A percentile compares a stretch with the other conserved stretches of the same genome.
These are phyloP conservation scores for Cotesia typhae DNA, from an alignment of 1,140 invertebrate genomes.

Conservation along the genomic window DNA sequence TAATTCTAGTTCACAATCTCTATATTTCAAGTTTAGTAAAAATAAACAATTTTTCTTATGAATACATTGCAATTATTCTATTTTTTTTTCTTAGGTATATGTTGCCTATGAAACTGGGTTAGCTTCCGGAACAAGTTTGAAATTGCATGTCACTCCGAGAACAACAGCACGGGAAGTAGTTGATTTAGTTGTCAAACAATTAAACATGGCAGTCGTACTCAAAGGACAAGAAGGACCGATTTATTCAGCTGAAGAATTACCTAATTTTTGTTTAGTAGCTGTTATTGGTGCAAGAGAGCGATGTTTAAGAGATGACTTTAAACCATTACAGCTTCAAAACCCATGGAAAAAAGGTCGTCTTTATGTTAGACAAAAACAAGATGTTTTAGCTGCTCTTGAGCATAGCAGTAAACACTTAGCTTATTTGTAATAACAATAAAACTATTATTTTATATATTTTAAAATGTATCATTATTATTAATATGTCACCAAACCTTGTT, in stretches of 20 bases:
- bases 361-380: slow-evolving; percentile 89
- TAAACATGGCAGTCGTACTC: slow-evolving; percentile 90
- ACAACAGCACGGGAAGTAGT: slow-evolving; percentile 94
- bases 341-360: slow-evolving; percentile 93
- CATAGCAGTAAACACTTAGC: slow-evolving; percentile 80
- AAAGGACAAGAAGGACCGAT: slow-evolving; percentile 87
- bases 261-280: slow-evolving; percentile 92
- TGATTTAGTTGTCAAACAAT: slow-evolving; percentile 90
- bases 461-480: background rate
- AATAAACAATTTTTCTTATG: background rate
- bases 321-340: slow-evolving; percentile 89
- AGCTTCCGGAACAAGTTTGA: slow-evolving; percentile 89
- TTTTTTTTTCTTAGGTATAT: slow-evolving; percentile 73
- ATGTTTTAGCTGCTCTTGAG: slow-evolving; percentile 86
- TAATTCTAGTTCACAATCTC: too few species aligned
- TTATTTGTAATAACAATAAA: slow-evolving; percentile 57
- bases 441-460: background rate
- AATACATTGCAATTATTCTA: background rate
- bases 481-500: slow-evolving; percentile 3
- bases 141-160: slow-evolving; percentile 87
- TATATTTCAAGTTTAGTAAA: too few species aligned
- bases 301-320: slow-evolving; percentile 92
- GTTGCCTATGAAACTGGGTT: slow-evolving; percentile 95
- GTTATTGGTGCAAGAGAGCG: slow-evolving; percentile 92
- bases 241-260: slow-evolving; percentile 80